Base-by-base conservation (phyloP, 2,888 invertebrate species). In the Ophion obscuratus region DNA sequence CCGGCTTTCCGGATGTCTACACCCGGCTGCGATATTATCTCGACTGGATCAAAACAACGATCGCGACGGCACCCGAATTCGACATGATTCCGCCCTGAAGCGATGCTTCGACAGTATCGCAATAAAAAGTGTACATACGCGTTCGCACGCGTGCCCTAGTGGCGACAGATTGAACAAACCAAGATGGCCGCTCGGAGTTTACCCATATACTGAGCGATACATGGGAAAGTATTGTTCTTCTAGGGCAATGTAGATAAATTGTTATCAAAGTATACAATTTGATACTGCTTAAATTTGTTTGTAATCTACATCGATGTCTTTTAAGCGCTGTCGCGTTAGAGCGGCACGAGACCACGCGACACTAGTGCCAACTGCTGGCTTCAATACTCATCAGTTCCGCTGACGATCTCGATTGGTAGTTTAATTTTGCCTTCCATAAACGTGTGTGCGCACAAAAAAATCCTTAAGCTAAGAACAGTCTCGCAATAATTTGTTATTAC, bases 1-100 rank as follows among this genome's bases (percentile, higher is more conserved):
- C 97, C 27, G 98, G 98, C 0, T 98, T 97, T 86, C 98, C 98
- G 0, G 98, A 98, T 91, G 98, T 98, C 1, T 98, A 98, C 92
- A 98, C 98, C 0, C 96, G 97, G 90, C 96, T 98, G 10, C 97
- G 97, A 0, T 97, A 97, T 92, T 98, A 98, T 92, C 95, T 98
- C 71, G 96, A 97, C 40, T 98, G 98, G 98, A 98, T 98, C 84
- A 94, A 89, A 79, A 90, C 91, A 5, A 93, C 92, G 7, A 93
- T 93, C 44, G 80, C 74, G 3, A 92, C 81, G 66, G 88, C 31
- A 85, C 90, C 67, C 27, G 85, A 85, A 71, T 78, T 64, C 53
- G 47, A 87, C 36, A 27, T 47, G 64, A 77, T 62, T 36, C 68
- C 73, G 7, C 17, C 24, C 62, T 77, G 61, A 62, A 67, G 87